These are phyloP conservation scores for Thinocorus orbignyianus DNA, from an alignment of 2,113 vertebrate genomes.

Conservation along the genomic window DNA sequence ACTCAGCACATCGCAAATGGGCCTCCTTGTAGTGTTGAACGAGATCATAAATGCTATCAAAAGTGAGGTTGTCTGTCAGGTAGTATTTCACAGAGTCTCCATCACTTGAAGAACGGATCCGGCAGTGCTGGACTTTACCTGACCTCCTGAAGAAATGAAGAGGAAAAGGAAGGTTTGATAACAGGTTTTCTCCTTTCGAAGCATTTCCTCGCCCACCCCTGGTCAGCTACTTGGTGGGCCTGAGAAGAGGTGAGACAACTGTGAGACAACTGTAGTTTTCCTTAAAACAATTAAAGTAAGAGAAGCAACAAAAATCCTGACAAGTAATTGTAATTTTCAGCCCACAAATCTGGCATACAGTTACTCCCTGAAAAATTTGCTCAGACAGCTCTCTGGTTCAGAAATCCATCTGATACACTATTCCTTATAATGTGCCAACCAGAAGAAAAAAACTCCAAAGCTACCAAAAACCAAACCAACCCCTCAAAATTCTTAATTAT, in stretches of 20 bases:
- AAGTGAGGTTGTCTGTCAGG: slow-evolving; percentile 90
- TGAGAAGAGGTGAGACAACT: background rate
- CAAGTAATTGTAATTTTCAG: background rate
- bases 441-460: background rate
- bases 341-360: background rate
- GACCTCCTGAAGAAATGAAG: slow-evolving; percentile 77
- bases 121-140: slow-evolving; percentile 93
- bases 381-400: background rate
- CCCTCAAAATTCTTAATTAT: background rate
- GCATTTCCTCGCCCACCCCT: background rate
- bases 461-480: background rate
- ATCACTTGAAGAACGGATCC: slow-evolving; percentile 84
- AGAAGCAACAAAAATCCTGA: background rate
- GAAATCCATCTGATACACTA: background rate
- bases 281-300: background rate
- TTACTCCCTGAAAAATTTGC: background rate
- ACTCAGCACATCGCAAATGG: slow-evolving; percentile 90
- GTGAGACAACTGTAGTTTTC: too few species aligned
- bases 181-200: background rate
- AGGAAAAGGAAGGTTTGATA: background rate
- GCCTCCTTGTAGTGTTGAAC: slow-evolving; percentile 91
- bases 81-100: slow-evolving; percentile 79
- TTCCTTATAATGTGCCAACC: background rate
- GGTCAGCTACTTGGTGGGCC: background rate
- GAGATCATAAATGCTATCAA: slow-evolving; percentile 85